These are phyloP conservation scores for Scytalopus superciliaris DNA, from an alignment of 2,113 vertebrate species.

Conservation along the genomic window DNA sequence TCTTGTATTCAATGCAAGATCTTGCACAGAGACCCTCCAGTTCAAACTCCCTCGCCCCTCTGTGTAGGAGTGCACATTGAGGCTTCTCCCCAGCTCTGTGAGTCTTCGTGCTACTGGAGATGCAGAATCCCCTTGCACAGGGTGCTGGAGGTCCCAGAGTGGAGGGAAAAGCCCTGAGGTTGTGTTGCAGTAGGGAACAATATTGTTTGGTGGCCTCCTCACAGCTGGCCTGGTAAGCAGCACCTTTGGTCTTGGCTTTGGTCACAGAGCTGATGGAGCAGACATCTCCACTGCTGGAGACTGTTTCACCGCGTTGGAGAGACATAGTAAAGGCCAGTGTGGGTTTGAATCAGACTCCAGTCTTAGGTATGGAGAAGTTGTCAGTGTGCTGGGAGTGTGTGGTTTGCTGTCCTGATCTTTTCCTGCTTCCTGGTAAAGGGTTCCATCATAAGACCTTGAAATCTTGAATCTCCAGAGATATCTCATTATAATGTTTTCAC, in stretches of 20 bases:
- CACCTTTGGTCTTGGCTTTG: not conserved
- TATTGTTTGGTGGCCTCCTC: accelerated
- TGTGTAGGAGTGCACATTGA: not conserved
- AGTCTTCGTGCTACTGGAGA: not conserved
- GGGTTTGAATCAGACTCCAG: not conserved
- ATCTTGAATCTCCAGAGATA: not conserved
- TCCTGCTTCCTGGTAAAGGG: not conserved
- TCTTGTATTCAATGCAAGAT: not conserved
- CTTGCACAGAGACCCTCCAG: not conserved
- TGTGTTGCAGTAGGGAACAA: not conserved
- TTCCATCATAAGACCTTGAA: not conserved
- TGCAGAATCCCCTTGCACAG: not conserved
- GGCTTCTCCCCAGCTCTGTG: not conserved
- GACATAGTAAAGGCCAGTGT: not conserved
- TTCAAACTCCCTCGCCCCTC: not conserved
- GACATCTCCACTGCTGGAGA: not conserved
- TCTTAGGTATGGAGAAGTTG: not conserved
- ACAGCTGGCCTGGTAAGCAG: not conserved
- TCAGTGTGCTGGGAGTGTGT: not conserved
- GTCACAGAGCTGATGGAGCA: not conserved
- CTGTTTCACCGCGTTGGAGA: not conserved
- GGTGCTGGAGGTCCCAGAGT: not conserved
- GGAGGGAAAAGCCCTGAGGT: not conserved
- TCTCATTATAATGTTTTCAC: not conserved
- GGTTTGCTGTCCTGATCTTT: not conserved